phyloP scores from a whole-genome alignment of 2,888 invertebrate species.

The Conomelus anceps region DNA sequence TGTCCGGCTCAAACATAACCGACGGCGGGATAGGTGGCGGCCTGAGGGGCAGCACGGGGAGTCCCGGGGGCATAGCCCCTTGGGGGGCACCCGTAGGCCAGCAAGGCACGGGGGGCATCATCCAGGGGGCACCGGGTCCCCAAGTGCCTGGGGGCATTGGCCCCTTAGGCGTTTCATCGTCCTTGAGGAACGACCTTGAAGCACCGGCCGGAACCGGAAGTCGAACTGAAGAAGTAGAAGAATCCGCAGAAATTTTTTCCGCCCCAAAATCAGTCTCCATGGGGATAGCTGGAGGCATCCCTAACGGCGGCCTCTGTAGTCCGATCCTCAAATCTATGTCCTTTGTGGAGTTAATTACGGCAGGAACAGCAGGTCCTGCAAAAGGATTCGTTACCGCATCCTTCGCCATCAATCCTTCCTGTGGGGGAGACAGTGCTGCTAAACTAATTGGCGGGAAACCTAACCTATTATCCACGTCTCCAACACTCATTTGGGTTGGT shows the following conservation, averaged over 20 bases:
- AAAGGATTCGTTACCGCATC: not conserved
- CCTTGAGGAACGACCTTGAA: too few species aligned
- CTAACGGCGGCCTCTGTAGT: not conserved
- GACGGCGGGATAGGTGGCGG: not conserved
- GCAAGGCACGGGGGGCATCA: conserved; percentile 2
- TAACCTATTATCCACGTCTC: not conserved
- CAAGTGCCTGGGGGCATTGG: not conserved
- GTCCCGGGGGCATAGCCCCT: not conserved
- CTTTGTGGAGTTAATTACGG: not conserved
- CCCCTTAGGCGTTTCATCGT: too few species aligned
- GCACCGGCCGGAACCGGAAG: not conserved
- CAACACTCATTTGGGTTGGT: too few species aligned
- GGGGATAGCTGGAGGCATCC: not conserved
- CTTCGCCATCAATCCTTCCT: not conserved
- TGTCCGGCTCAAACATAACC: not conserved
- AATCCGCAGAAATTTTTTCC: too few species aligned
- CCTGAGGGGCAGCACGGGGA: not conserved
- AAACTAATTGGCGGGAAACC: not conserved
- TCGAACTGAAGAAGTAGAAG: too few species aligned
- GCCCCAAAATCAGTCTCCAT: not conserved
- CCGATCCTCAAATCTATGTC: not conserved
- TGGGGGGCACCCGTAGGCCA: conserved; percentile 2
- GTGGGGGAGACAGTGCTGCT: not conserved
- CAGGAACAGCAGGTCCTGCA: not conserved
- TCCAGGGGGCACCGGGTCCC: not conserved